phyloP scores from a whole-genome alignment of 2,113 vertebrate genomes.

The Agapornis roseicollis region DNA sequence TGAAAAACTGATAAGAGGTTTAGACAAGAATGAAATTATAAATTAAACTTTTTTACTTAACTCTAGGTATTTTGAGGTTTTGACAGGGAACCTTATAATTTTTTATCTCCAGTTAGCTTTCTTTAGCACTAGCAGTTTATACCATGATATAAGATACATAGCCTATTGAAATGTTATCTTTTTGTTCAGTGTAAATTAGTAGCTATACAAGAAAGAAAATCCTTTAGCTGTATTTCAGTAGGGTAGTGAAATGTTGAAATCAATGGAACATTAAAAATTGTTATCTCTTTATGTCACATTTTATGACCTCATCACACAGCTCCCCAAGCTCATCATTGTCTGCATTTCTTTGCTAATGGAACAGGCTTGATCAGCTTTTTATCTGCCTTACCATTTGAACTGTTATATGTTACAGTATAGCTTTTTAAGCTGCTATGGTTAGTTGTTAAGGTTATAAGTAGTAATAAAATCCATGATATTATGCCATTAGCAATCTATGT shows the following conservation, averaged over 20 bases:
- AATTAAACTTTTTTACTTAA: background rate
- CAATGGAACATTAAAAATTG: constrained; percentile 60
- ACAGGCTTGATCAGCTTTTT: background rate
- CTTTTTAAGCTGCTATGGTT: constrained; percentile 4
- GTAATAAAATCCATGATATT: constrained; percentile 20
- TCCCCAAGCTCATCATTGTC: constrained; percentile 43
- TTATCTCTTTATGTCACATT: constrained; percentile 61
- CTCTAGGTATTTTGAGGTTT: background rate
- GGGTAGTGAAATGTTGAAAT: constrained; percentile 66
- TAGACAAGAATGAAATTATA: background rate
- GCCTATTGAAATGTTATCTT: background rate
- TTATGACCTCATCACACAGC: constrained; percentile 54
- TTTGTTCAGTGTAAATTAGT: constrained; percentile 29
- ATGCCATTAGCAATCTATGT: background rate
- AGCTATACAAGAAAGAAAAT: constrained; percentile 40
- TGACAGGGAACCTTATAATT: background rate
- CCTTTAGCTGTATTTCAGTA: constrained; percentile 45
- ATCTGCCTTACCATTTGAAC: constrained; percentile 42
- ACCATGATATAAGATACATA: background rate
- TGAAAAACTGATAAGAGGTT: background rate
- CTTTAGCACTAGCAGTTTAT: background rate
- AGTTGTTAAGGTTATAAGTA: background rate
- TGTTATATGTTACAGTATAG: background rate
- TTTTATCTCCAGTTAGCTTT: background rate
- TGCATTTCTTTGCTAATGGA: constrained; percentile 52